Base-by-base conservation (phyloP, 2,888 invertebrate species). In the Pachycephus smyrnensis region DNA sequence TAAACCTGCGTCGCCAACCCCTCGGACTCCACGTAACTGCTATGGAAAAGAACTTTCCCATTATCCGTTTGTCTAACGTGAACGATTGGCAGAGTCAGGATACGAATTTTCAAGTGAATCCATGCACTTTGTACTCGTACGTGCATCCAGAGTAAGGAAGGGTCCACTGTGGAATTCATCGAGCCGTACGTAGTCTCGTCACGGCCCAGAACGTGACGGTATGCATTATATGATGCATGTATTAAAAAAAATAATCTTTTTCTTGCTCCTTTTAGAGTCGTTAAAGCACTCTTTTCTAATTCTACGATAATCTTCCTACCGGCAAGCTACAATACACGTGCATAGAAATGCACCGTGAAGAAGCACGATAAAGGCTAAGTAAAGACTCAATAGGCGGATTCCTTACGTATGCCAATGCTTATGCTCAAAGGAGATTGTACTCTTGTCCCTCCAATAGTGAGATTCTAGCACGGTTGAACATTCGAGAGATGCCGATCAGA, bases 151-250 rank as follows among this genome's bases (percentile, higher is more conserved):
- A 15, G 31, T 33, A 71, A 15, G 31, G 15, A 71, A 71, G 71
- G 31, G 71, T 71, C 30, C 31, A 71, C 71, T 30, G 30, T 71
- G 71, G 71, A 30, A 71, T 71, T 71, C 71, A 71, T 32, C 31
- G 71, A 12, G 12, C 32, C 71, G 15, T 33, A 32, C 11, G 71
- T 31, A 71, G 71, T 71, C 71, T 9, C 4, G 31, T 71, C 71
- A 71, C 71, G 71, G 71, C 4, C 4, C 71, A 32, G 71, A 30
- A 71, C 71, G 71, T 71, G 71, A 71, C 31, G 33, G 71, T 71
- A 71, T 71, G 71, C 71, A 71, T 31, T 6, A 23, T 55, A 55
- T 23, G 40, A 55, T 55, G 40, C 40, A 23, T 55, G 40, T 23
- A 55, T 55, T 9, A 15, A 40, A 40, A 40, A 23, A 37, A 12